Evolutionary conservation across 2,797 vertebrate genomes (phyloP).

Genomic region (Tapera naevia): DNA sequence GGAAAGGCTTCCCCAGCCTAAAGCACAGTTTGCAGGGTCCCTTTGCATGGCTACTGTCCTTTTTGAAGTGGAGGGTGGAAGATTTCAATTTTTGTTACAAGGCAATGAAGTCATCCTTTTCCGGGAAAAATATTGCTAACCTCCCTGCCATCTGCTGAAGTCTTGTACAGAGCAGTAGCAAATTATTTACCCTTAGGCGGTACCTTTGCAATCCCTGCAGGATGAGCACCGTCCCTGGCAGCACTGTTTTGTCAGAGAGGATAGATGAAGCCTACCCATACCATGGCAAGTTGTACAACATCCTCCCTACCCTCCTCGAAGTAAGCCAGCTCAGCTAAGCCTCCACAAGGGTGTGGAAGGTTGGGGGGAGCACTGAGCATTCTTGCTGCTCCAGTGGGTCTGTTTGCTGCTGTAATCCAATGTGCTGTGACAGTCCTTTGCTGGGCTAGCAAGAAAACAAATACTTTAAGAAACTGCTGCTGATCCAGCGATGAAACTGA

Average conservation of each 20-base stretch:
- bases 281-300: background rate
- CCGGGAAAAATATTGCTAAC: background rate
- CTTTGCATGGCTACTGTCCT: background rate
- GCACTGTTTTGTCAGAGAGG: background rate
- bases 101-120: background rate
- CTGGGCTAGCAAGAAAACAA: conserved; percentile 11
- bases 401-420: background rate
- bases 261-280: background rate
- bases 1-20: background rate
- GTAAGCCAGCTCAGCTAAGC: background rate
- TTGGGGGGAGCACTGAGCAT: fast-evolving
- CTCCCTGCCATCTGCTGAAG: background rate
- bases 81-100: background rate
- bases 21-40: background rate
- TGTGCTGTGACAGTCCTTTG: conserved; percentile 1
- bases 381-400: background rate
- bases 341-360: background rate
- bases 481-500: conserved; percentile 51
- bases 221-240: fast-evolving
- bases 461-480: conserved; percentile 15
- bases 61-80: background rate
- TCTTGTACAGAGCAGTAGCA: background rate
- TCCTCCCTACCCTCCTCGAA: background rate
- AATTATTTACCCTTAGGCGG: background rate
- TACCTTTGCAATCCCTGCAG: background rate